phyloP scores from a whole-genome alignment of 2,888 invertebrate genomes.

The Bimastos eiseni region DNA sequence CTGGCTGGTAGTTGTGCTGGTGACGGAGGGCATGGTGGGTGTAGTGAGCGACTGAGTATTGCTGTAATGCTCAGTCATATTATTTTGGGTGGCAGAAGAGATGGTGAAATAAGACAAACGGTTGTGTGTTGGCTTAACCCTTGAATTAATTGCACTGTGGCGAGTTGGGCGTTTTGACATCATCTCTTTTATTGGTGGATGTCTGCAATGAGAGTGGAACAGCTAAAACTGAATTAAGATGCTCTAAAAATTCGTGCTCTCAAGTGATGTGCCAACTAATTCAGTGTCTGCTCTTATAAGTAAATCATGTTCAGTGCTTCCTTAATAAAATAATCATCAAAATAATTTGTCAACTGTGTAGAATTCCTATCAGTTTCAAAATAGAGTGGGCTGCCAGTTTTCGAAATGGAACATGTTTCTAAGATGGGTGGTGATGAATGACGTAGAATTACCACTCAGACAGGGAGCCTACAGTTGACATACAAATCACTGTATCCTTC shows the following conservation, averaged over 20 bases:
- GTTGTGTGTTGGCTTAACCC: not conserved
- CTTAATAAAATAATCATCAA: not conserved
- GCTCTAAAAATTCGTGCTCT: not conserved
- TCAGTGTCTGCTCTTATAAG: not conserved
- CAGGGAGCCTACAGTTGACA: not conserved
- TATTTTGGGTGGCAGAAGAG: slow-evolving; percentile 2
- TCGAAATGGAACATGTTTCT: not conserved
- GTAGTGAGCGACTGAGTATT: not conserved
- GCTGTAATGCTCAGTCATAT: not conserved
- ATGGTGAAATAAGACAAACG: not conserved
- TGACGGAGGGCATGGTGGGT: not conserved
- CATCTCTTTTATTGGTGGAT: not conserved
- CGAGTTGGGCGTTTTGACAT: not conserved
- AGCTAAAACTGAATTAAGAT: not conserved
- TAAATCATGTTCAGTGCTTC: not conserved
- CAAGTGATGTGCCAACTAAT: not conserved
- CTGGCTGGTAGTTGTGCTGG: not conserved
- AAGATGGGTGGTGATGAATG: not conserved
- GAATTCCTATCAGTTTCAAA: not conserved
- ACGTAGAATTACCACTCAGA: not conserved
- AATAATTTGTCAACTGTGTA: not conserved
- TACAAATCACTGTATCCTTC: not conserved
- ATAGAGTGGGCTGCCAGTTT: not conserved
- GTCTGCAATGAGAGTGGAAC: not conserved
- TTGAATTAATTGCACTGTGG: not conserved